Percentiles rank a stretch among this genome's conserved stretches.
These are phyloP conservation scores for Metacarcinus magister DNA, from an alignment of 2,888 invertebrate genomes.

Conservation along the genomic window DNA sequence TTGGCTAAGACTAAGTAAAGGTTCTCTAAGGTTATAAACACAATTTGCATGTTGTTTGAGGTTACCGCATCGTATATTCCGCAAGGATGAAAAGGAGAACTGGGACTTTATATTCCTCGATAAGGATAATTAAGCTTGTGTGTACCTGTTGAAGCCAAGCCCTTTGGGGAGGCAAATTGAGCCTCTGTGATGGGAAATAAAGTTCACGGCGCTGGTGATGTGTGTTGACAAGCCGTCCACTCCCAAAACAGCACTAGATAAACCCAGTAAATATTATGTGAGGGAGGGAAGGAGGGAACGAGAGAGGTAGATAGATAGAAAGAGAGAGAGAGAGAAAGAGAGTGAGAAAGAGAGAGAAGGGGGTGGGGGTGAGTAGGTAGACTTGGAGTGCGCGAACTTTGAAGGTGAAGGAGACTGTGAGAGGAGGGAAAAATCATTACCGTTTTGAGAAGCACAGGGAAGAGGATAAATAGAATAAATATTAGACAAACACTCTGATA, in stretches of 20 bases:
- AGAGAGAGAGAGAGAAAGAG: slow-evolving; percentile 36
- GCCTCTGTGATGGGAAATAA: slow-evolving; percentile 48
- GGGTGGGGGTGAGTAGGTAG: not conserved
- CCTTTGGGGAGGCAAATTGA: slow-evolving; percentile 35
- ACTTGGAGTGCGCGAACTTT: slow-evolving; percentile 34
- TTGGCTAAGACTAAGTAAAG: not conserved
- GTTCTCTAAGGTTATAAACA: not conserved
- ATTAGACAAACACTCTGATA: slow-evolving; percentile 57
- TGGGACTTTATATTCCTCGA: not conserved
- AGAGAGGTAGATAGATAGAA: slow-evolving; percentile 4
- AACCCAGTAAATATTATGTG: slow-evolving; percentile 20
- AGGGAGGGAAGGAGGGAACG: not conserved
- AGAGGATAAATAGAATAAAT: slow-evolving; percentile 59
- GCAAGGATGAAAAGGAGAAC: not conserved
- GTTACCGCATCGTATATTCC: slow-evolving; percentile 20
- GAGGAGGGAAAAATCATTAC: slow-evolving; percentile 58
- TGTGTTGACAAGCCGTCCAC: slow-evolving; percentile 44
- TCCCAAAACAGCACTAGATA: slow-evolving; percentile 21
- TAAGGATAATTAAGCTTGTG: slow-evolving; percentile 38
- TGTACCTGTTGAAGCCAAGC: slow-evolving; percentile 33
- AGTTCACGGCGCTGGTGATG: slow-evolving; percentile 27
- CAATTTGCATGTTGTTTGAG: slow-evolving; percentile 41
- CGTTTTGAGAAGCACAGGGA: slow-evolving; percentile 35
- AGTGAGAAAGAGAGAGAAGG: slow-evolving; percentile 21
- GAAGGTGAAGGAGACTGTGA: slow-evolving; percentile 35